phyloP scores from a whole-genome alignment of 2,797 vertebrate genomes.

The Microtus obscurus region DNA sequence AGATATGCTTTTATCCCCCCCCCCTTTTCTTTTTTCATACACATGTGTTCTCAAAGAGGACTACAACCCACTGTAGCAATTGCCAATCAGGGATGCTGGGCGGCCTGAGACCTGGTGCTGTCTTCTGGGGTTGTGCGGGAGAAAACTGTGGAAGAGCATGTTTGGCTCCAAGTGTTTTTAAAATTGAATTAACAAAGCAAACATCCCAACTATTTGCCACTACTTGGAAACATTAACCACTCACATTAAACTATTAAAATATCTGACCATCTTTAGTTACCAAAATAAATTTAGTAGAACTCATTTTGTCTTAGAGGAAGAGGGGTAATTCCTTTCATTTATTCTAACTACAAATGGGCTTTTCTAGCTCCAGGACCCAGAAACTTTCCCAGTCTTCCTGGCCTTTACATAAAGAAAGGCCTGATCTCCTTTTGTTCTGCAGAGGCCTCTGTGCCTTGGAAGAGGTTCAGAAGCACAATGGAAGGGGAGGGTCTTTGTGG shows the following conservation, averaged over 20 bases:
- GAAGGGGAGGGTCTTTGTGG: constrained; percentile 74
- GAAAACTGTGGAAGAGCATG: constrained; percentile 52
- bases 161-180: constrained; percentile 67
- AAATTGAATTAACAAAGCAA: constrained; percentile 78
- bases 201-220: constrained; percentile 83
- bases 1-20: neutral
- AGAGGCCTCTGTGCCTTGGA: constrained; percentile 68
- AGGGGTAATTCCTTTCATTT: constrained; percentile 82
- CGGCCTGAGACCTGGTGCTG: constrained; percentile 46
- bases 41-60: constrained; percentile 41
- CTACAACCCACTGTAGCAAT: constrained; percentile 75
- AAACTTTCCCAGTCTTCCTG: constrained; percentile 64
- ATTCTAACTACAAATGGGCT: constrained; percentile 85
- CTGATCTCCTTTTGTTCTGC: constrained; percentile 71
- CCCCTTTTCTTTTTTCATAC: neutral
- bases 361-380: constrained; percentile 73
- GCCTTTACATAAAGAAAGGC: neutral
- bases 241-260: constrained; percentile 78
- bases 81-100: constrained; percentile 23
- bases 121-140: neutral
- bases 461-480: constrained; percentile 75
- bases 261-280: constrained; percentile 82
- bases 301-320: constrained; percentile 81
- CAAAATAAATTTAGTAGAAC: constrained; percentile 76
- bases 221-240: constrained; percentile 76